A percentile compares a stretch with the other conserved stretches of the same genome.
Evolutionary conservation across 1,140 invertebrate species (phyloP).

Genomic region (Caenorhabditis remanei): DNA sequence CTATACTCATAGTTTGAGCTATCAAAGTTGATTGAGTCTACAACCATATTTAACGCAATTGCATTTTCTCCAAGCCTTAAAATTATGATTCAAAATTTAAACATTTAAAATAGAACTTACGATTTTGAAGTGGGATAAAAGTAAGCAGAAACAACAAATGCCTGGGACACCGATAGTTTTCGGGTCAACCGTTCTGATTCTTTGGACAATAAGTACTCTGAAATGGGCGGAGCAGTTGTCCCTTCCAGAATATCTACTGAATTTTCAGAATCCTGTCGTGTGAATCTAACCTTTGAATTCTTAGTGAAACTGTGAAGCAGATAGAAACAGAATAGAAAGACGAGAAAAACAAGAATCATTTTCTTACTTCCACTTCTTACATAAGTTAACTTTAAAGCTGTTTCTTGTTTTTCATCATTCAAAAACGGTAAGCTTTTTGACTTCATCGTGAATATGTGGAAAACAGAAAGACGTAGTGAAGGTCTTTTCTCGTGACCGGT

Average conservation of each 20-base stretch:
- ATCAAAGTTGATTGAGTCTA: slow-evolving; percentile 3
- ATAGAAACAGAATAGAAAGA: not conserved
- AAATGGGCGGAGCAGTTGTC: not conserved
- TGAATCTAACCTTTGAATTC: not conserved
- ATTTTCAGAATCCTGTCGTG: not conserved
- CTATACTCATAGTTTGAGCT: not conserved
- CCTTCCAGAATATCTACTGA: not conserved
- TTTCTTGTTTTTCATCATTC: too few species aligned
- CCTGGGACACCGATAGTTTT: not conserved
- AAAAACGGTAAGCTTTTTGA: too few species aligned
- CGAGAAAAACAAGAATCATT: too few species aligned
- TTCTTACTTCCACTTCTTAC: too few species aligned
- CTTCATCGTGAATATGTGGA: too few species aligned
- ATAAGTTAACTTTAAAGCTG: too few species aligned
- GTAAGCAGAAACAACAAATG: slow-evolving; percentile 12
- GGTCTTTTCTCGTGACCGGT: not conserved
- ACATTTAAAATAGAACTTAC: not conserved
- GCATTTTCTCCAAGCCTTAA: slow-evolving; percentile 33
- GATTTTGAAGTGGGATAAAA: slow-evolving; percentile 50
- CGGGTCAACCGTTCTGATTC: not conserved
- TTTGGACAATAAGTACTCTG: not conserved
- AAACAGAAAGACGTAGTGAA: too few species aligned
- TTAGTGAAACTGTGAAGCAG: not conserved
- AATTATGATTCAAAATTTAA: not conserved
- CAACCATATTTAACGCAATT: not conserved